These are phyloP conservation scores for Penaeus monodon DNA, from an alignment of 2,888 invertebrate species.

Conservation along the genomic window DNA sequence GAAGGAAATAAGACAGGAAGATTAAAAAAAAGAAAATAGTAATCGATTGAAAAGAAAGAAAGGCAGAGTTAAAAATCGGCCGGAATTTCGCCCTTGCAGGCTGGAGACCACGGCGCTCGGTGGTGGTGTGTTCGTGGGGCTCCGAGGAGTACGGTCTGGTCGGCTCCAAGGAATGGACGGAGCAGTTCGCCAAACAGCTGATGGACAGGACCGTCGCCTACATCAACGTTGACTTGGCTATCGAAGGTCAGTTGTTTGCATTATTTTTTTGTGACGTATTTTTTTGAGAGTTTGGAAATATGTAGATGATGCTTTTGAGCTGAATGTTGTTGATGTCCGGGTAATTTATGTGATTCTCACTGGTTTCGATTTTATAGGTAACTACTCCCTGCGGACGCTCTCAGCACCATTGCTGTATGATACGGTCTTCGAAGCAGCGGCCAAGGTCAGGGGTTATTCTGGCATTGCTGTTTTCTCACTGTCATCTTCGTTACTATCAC, in stretches of 20 bases:
- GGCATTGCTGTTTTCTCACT: neutral
- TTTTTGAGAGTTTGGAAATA: too few species aligned
- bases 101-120: conserved; percentile 72
- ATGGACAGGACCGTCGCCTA: conserved; percentile 65
- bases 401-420: conserved; percentile 68
- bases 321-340: too few species aligned
- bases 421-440: conserved; percentile 69
- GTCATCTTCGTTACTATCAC: neutral
- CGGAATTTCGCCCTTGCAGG: conserved; percentile 65
- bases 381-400: conserved; percentile 57
- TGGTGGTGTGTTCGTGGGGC: conserved; percentile 73
- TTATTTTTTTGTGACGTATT: too few species aligned
- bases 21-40: too few species aligned
- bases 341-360: too few species aligned
- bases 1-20: too few species aligned
- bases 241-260: conserved; percentile 55
- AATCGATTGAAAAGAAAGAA: too few species aligned
- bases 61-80: too few species aligned
- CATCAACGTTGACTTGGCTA: conserved; percentile 66
- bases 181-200: conserved; percentile 67
- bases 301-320: too few species aligned
- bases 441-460: conserved; percentile 66
- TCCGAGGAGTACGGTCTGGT: conserved; percentile 72
- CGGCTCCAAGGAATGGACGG: conserved; percentile 63
- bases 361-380: conserved; percentile 41